Base-by-base conservation (phyloP, 2,797 vertebrate genomes). In the Pempheris klunzingeri region DNA sequence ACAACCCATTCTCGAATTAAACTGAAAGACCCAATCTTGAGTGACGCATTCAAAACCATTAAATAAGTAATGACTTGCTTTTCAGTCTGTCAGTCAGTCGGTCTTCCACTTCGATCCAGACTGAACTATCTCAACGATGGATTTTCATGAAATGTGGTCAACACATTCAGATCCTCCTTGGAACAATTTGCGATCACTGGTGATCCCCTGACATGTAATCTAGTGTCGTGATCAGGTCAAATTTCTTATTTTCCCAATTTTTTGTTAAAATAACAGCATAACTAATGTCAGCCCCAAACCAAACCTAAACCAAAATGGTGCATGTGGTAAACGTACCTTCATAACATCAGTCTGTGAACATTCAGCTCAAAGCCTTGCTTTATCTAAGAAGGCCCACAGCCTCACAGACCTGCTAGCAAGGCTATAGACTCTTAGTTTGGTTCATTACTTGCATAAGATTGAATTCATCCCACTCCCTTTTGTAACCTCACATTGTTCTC, bases 391-490 rank as follows among this genome's bases (percentile, higher is more conserved):
- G n/a, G n/a, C n/a, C n/a, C n/a, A n/a, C n/a, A n/a, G n/a, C n/a
- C 39, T 38, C 14, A 57, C 17, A 32, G 14, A 12, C 22, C 32
- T 63, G 32, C 47, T 61, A 46, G 53, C 54, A 41, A 36, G 39
- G 26, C 26, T 52, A 18, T 47, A 80, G 50, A 57, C 38, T 34
- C 5, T 55, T 0, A 36, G 10, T 44, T 55, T 60, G 71, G 73
- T 71, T 70, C 30, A 54, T 10, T 71, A 59, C 53, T 41, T 66
- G 39, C 38, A 78, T 64, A 54, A 57, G 65, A 81, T 49, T 75
- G 54, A 78, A 74, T 81, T 77, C 63, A 55, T 88, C 75, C 69
- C 38, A 28, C 71, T 77, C 12, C 20, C 54, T 71, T 76, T 80
- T 52, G 17, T 71, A 72, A 59, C 64, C 72, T 80, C 46, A 24